Evolutionary conservation across 2,888 invertebrate species (phyloP).

Genomic region (Cataglyphis cursor): DNA sequence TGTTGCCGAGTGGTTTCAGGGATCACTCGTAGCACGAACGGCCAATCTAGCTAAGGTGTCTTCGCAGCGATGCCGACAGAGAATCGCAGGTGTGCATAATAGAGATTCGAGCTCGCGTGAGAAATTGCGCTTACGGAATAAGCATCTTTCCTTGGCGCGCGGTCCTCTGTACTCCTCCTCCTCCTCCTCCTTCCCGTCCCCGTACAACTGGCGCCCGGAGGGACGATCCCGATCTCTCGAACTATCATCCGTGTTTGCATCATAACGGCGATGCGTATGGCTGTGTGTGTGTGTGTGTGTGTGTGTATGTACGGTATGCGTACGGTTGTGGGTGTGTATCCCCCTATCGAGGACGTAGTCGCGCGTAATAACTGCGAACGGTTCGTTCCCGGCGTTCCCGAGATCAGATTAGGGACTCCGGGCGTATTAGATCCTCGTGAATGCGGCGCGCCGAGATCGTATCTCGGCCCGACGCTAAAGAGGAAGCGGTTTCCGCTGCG

Average conservation of each 20-base stretch:
- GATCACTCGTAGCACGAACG: slow-evolving; percentile 25
- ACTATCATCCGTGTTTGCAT: slow-evolving; percentile 72
- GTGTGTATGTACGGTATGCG: slow-evolving; percentile 41
- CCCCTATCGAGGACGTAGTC: slow-evolving; percentile 68
- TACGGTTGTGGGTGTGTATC: slow-evolving; percentile 47
- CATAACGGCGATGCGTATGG: slow-evolving; percentile 63
- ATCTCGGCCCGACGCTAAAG: slow-evolving; percentile 70
- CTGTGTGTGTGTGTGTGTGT: slow-evolving; percentile 47
- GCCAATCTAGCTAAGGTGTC: slow-evolving; percentile 3
- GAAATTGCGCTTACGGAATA: slow-evolving; percentile 62
- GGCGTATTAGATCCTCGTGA: slow-evolving; percentile 77
- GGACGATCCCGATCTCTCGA: slow-evolving; percentile 82
- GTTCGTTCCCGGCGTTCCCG: slow-evolving; percentile 75
- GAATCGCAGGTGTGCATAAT: slow-evolving; percentile 54
- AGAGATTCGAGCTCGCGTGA: slow-evolving; percentile 56
- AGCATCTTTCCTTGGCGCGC: slow-evolving; percentile 42
- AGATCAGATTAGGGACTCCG: slow-evolving; percentile 80
- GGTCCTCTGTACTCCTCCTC: background rate
- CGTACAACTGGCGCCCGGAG: slow-evolving; percentile 62
- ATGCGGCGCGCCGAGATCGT: slow-evolving; percentile 71
- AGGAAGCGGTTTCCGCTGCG: slow-evolving; percentile 67
- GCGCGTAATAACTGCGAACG: slow-evolving; percentile 80
- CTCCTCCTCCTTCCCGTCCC: background rate
- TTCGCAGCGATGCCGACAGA: background rate
- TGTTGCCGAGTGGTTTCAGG: slow-evolving; percentile 7